These are phyloP conservation scores for Telenomus remus DNA, from an alignment of 1,140 invertebrate genomes.

Conservation along the genomic window DNA sequence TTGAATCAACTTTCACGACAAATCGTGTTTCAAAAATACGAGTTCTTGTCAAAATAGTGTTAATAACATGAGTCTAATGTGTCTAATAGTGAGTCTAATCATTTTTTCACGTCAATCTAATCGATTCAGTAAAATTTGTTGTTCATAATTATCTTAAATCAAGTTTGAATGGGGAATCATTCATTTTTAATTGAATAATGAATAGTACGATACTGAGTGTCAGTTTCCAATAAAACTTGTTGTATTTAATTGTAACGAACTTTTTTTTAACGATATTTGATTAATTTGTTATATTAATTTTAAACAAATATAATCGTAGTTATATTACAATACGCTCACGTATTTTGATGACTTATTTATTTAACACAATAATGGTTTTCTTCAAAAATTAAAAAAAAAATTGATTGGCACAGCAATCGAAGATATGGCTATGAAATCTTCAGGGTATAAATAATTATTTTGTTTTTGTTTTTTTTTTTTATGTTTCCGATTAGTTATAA, in stretches of 20 bases:
- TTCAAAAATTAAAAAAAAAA: too few species aligned
- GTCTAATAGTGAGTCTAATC: too few species aligned
- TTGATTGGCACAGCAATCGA: constrained; percentile 50
- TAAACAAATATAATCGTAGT: neutral
- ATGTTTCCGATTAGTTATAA: constrained; percentile 39
- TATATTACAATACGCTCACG: neutral
- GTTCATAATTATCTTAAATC: neutral
- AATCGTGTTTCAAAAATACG: too few species aligned
- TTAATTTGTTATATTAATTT: constrained; percentile 1
- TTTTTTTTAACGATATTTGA: neutral
- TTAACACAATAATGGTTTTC: too few species aligned
- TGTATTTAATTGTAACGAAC: neutral
- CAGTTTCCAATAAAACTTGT: constrained; percentile 2
- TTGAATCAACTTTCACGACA: neutral
- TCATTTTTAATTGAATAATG: neutral
- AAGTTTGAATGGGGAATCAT: neutral
- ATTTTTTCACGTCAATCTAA: too few species aligned
- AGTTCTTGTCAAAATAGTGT: too few species aligned
- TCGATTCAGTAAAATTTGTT: neutral
- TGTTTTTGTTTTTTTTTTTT: constrained; percentile 31
- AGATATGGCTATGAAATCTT: constrained; percentile 28
- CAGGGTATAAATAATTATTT: constrained; percentile 57
- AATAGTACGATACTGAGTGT: neutral
- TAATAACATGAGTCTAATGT: too few species aligned
- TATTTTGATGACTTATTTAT: too few species aligned